Conservation (phyloP, 2,113 vertebrate genomes). For the Platichthys flesus region DNA sequence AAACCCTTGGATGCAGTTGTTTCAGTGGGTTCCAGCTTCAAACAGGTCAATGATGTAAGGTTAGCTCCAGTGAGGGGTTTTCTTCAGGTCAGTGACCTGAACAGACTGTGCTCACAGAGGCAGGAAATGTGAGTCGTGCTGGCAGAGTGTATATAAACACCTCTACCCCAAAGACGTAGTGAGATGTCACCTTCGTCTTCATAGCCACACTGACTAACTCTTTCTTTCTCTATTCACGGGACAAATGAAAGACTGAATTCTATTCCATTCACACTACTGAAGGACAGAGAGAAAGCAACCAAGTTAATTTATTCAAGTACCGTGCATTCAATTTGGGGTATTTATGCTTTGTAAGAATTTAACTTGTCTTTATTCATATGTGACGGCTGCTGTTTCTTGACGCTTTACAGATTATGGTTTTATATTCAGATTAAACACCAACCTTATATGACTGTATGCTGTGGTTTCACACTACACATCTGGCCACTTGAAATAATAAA, state of each 20-base stretch:
- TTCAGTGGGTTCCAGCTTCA: slow-evolving; percentile 46
- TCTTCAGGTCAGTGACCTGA: slow-evolving; percentile 53
- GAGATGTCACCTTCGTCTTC: slow-evolving; percentile 65
- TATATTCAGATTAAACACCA: neutral
- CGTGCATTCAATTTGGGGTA: neutral
- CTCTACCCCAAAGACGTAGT: slow-evolving; percentile 59
- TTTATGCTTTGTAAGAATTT: neutral
- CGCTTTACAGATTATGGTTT: neutral
- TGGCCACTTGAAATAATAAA: neutral
- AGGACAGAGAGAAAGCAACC: too few relatives aligned
- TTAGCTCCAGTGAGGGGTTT: slow-evolving; percentile 44
- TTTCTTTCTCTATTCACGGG: slow-evolving; percentile 10
- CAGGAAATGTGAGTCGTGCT: slow-evolving; percentile 71
- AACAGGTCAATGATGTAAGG: slow-evolving; percentile 56
- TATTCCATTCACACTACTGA: neutral
- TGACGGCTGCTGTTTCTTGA: neutral
- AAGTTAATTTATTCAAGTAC: neutral
- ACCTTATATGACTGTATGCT: neutral
- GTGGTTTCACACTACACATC: neutral
- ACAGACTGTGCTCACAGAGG: slow-evolving; percentile 65
- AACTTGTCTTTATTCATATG: neutral
- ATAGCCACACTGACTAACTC: slow-evolving; percentile 34
- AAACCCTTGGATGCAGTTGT: slow-evolving; percentile 21
- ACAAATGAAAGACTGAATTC: slow-evolving; percentile 1
- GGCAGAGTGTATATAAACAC: slow-evolving; percentile 62